Evolutionary conservation across 2,888 invertebrate species (phyloP), one percentile per base, ranked within the genome.

Genomic region (Plagodis pulveraria): DNA sequence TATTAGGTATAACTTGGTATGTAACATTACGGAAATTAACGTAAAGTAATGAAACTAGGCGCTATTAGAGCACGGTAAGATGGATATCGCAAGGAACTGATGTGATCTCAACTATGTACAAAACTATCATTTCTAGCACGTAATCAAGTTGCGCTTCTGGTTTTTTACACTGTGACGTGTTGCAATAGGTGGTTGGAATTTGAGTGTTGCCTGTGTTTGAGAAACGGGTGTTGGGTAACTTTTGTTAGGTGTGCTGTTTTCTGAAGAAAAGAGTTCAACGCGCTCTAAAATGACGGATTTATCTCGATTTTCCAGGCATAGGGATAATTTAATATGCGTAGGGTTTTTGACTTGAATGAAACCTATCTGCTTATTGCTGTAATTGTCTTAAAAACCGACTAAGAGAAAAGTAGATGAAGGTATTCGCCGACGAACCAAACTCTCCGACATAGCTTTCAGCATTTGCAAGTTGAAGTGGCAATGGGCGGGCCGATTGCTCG

Each of bases 11-110:
- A 47, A 34, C 7, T 40, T 10, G 43, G 47, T 53, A 38, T 48
- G 55, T 33, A 55, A 55, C 47, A 41, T 45, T 49, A 56, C 60
- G 67, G 65, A 65, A 61, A 65, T 59, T 69, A 57, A 46, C 49
- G 50, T 51, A 50, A 57, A 41, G 41, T 58, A 64, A 62, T 57
- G 40, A 50, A 66, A 66, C 62, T 50, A 48, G 57, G 59, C 49
- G 51, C 53, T 48, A 62, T 53, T 57, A 50, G 35, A 56, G 45
- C 50, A 67, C 62, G 64, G 58, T 64, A 50, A 56, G 77, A 77
- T 76, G 69, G 67, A 61, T 69, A 75, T 75, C 75, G 50, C 61
- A 45, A 76, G 77, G 77, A 77, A 77, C 73, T 63, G 74, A 69
- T 72, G 64, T 56, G 63, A 70, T 69, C 67, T 69, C 45, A 44